Evolutionary conservation across 2,888 invertebrate genomes (phyloP).

Genomic region (Apocheima hispidaria): DNA sequence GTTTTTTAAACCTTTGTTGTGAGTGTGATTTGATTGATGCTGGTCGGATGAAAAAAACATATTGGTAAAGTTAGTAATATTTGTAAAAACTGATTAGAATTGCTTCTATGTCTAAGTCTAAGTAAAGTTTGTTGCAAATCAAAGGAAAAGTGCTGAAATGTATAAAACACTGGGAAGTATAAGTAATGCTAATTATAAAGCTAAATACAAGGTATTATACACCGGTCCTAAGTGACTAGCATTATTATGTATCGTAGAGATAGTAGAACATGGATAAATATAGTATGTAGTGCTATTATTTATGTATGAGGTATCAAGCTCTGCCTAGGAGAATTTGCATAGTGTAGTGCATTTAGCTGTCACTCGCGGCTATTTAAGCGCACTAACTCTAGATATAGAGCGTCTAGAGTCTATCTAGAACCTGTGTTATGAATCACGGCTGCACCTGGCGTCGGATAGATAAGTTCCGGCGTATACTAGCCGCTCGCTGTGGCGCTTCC

Average conservation of each 20-base stretch:
- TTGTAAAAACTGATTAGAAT: not conserved
- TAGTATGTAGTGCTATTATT: too few relatives aligned
- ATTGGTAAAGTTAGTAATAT: too few relatives aligned
- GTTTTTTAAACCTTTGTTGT: conserved; percentile 36
- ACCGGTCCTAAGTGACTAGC: too few relatives aligned
- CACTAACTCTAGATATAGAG: conserved; percentile 49
- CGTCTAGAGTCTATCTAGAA: conserved; percentile 34
- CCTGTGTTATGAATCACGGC: conserved; percentile 68
- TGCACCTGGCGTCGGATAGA: conserved; percentile 76
- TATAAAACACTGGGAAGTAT: too few relatives aligned
- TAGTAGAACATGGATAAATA: not conserved
- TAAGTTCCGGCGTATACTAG: conserved; percentile 78
- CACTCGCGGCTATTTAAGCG: conserved; percentile 53
- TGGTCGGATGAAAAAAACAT: too few relatives aligned
- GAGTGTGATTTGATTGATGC: conserved; percentile 42
- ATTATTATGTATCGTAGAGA: not conserved
- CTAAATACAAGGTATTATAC: too few relatives aligned
- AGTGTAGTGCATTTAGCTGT: conserved; percentile 32
- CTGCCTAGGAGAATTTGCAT: conserved; percentile 38
- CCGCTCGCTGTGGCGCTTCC: conserved; percentile 70
- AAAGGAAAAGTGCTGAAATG: too few relatives aligned
- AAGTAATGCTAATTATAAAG: too few relatives aligned
- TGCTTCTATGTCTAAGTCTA: not conserved
- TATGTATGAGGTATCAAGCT: not conserved
- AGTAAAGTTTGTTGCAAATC: too few relatives aligned